phyloP scores from a whole-genome alignment of 1,140 invertebrate species.

The Drosophila kikkawai region DNA sequence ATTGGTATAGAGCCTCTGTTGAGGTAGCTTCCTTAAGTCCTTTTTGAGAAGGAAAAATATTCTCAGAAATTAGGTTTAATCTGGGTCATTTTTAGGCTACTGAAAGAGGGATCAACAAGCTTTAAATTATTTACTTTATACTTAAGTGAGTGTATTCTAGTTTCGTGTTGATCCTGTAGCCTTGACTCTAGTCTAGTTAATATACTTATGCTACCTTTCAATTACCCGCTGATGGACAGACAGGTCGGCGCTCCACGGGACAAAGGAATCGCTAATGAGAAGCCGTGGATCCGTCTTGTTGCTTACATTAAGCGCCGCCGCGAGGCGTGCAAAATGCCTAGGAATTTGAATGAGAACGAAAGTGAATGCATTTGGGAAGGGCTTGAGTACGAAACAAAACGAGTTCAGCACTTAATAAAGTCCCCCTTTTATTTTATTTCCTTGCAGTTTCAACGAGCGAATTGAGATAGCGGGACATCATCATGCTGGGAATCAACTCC shows the following conservation, averaged over 20 bases:
- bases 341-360: constrained; percentile 73
- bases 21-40: constrained; percentile 12
- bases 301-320: constrained; percentile 66
- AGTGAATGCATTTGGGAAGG: constrained; percentile 47
- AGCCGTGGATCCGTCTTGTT: constrained; percentile 68
- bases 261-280: constrained; percentile 75
- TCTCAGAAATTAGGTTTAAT: too few species aligned
- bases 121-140: too few species aligned
- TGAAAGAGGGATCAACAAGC: not conserved
- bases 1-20: not conserved
- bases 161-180: constrained; percentile 5
- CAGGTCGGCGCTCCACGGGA: constrained; percentile 60
- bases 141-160: not conserved
- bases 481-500: constrained; percentile 24
- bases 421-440: constrained; percentile 25
- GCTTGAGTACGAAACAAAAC: constrained; percentile 13
- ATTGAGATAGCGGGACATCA: constrained; percentile 23
- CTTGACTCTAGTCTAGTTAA: constrained; percentile 14
- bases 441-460: constrained; percentile 47
- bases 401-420: constrained; percentile 68
- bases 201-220: constrained; percentile 61
- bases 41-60: not conserved
- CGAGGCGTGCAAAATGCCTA: constrained; percentile 66
- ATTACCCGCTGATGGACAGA: constrained; percentile 48
- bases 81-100: too few species aligned